Evolutionary conservation across 2,113 vertebrate genomes (phyloP), one percentile per base, ranked within the genome.

Genomic region (Macheiramphus alcinus): DNA sequence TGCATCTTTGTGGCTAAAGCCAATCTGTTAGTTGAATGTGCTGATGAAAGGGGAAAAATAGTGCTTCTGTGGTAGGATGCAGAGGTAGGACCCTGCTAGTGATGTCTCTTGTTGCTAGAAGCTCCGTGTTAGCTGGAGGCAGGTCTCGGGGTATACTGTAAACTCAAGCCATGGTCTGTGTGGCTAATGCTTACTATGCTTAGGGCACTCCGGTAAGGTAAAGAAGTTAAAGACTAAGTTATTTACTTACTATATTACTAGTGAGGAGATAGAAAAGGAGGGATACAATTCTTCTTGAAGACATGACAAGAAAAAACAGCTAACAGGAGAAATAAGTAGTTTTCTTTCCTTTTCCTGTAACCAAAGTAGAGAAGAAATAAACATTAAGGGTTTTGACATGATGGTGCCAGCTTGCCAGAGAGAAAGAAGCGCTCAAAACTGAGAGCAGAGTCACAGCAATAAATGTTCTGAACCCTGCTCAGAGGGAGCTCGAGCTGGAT

Each of bases 331-430:
- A 88, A 34, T 7, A 66, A 90, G 19, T 21, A 19, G 13, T 12
- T 89, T 92, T 70, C n/a, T 34, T 43, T 45, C 62, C 16, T 90
- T 83, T 80, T 70, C 19, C 40, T 74, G 22, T 78, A 81, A 89
- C 11, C 47, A 32, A 86, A 80, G 38, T 48, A 38, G 18, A 80
- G 16, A 6, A 74, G 26, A 85, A 94, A 89, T 16, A 79, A 48
- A 52, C 7, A 5, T 40, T 43, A 83, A 36, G 10, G 21, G 34
- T 43, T 70, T 81, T 78, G 42, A 68, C 0, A 0, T 7, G 42
- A 53, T 31, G 34, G 14, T 90, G 70, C 29, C 81, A 75, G 47
- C 32, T 22, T 79, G 61, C 12, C 32, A 59, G 19, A 34, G 29
- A 80, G 26, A 78, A 86, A 80, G 21, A 34, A 71, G 50, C 0